These are phyloP conservation scores for Coturnix japonica DNA, from an alignment of 2,113 vertebrate species.

Conservation along the genomic window DNA sequence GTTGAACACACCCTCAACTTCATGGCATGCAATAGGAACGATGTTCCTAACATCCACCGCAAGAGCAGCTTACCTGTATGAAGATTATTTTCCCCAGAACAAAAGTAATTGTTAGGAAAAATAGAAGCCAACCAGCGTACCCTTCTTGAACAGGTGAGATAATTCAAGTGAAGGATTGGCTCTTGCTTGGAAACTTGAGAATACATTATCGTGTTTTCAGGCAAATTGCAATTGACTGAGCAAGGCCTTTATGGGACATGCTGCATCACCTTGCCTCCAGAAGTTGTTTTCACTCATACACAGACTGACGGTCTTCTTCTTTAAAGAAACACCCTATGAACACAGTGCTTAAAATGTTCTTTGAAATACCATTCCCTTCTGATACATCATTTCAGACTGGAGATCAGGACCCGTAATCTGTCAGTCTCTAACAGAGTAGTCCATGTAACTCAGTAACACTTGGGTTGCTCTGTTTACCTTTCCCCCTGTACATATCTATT, in stretches of 20 bases:
- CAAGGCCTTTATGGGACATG: not conserved
- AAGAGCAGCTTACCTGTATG: not conserved
- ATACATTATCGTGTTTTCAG: not conserved
- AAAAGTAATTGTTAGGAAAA: not conserved
- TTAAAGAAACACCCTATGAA: not conserved
- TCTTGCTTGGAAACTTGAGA: constrained; percentile 5
- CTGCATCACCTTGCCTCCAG: constrained; percentile 1
- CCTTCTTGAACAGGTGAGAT: not conserved
- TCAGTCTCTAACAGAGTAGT: not conserved
- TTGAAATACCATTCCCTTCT: not conserved
- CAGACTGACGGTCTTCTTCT: not conserved
- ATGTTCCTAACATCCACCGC: not conserved
- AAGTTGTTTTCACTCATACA: not conserved
- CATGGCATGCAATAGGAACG: not conserved
- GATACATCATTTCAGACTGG: not conserved
- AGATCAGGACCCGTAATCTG: not conserved
- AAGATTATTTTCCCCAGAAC: not conserved
- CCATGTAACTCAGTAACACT: not conserved
- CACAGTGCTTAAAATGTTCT: not conserved
- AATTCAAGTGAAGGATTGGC: not conserved
- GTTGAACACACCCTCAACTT: not conserved
- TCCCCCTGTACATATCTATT: not conserved
- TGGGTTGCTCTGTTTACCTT: not conserved
- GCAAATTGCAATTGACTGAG: not conserved
- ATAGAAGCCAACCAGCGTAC: not conserved